phyloP scores from a whole-genome alignment of 2,113 vertebrate species.

The Brachionichthys hirsutus region DNA sequence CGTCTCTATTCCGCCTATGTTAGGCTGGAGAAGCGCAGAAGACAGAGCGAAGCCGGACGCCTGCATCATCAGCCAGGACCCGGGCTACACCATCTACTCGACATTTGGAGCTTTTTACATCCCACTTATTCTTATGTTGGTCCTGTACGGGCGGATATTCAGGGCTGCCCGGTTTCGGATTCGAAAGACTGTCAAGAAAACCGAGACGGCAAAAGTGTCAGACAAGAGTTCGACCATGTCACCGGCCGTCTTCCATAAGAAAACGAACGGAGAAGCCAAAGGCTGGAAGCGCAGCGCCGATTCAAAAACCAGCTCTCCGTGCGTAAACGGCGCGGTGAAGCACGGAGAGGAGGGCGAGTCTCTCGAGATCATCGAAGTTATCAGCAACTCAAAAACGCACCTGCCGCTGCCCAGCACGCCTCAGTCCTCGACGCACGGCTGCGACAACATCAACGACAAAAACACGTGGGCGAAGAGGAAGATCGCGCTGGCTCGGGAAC shows the following conservation, averaged over 20 bases:
- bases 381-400: slow-evolving; percentile 84
- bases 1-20: slow-evolving; percentile 97
- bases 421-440: slow-evolving; percentile 68
- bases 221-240: slow-evolving; percentile 78
- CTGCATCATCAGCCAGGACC: slow-evolving; percentile 96
- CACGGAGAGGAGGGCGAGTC: slow-evolving; percentile 81
- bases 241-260: slow-evolving; percentile 75
- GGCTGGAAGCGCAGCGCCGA: slow-evolving; percentile 79
- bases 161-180: slow-evolving; percentile 94
- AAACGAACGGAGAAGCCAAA: slow-evolving; percentile 79
- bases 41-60: slow-evolving; percentile 92
- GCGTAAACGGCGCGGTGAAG: slow-evolving; percentile 85
- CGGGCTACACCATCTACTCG: slow-evolving; percentile 96
- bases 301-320: slow-evolving; percentile 69
- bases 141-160: slow-evolving; percentile 95
- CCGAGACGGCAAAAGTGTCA: slow-evolving; percentile 79
- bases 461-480: slow-evolving; percentile 87
- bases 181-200: slow-evolving; percentile 90
- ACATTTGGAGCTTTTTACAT: slow-evolving; percentile 99
- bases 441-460: slow-evolving; percentile 83
- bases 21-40: slow-evolving; percentile 94
- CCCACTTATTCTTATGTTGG: slow-evolving; percentile 93
- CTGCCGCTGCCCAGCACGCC: slow-evolving; percentile 84
- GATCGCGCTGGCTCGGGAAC: slow-evolving; percentile 89
- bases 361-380: slow-evolving; percentile 88